Percentiles rank a stretch among this genome's conserved stretches.
These are phyloP conservation scores for Hypotaenidia philippensis DNA, from an alignment of 2,797 vertebrate species.

Conservation along the genomic window DNA sequence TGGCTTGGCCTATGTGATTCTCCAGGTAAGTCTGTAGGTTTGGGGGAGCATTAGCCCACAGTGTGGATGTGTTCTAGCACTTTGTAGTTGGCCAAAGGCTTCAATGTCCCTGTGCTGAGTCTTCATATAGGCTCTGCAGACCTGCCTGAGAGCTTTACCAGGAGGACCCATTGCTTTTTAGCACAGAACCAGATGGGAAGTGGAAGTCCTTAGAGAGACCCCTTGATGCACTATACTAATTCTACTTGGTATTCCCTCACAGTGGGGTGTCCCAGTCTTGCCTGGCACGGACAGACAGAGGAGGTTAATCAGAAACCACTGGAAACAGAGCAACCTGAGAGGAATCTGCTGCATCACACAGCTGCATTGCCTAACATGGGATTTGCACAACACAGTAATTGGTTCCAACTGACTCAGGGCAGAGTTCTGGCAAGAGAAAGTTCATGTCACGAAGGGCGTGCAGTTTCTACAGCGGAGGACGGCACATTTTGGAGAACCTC, in stretches of 20 bases:
- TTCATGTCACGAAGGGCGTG: neutral
- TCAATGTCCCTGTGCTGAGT: neutral
- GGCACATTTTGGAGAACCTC: neutral
- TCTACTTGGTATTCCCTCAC: neutral
- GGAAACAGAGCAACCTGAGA: neutral
- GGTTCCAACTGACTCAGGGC: constrained; percentile 44
- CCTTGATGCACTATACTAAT: neutral
- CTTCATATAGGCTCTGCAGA: neutral
- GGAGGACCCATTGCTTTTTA: neutral
- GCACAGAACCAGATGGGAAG: neutral
- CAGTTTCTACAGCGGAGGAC: fast-evolving
- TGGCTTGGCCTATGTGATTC: neutral
- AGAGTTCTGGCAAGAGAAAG: neutral
- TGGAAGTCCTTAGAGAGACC: neutral
- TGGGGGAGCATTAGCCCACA: fast-evolving
- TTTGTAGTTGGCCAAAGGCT: neutral
- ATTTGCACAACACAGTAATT: constrained; percentile 41
- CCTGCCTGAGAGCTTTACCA: neutral
- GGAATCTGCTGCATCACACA: constrained; percentile 32
- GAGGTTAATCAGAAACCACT: constrained; percentile 55
- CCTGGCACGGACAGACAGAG: fast-evolving
- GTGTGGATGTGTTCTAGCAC: neutral
- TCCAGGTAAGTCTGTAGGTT: neutral
- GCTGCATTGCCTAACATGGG: constrained; percentile 48
- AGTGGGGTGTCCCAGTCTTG: fast-evolving